Conservation (phyloP, 2,113 vertebrate genomes). For the Phalacrocorax pelagicus region DNA sequence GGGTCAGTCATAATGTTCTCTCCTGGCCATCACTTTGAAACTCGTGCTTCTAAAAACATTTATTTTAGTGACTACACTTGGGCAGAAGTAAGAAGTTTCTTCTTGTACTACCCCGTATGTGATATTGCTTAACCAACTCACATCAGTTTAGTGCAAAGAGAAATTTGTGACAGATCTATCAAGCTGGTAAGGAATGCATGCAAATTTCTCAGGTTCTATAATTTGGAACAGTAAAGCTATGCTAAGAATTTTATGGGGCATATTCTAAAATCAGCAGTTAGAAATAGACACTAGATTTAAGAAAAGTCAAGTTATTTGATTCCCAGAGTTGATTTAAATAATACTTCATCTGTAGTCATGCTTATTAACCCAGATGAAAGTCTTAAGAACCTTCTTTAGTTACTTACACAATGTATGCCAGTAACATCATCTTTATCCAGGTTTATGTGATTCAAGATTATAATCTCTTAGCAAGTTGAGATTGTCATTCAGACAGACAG, state of each 20-base stretch:
- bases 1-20: not conserved
- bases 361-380: not conserved
- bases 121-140: constrained; percentile 27
- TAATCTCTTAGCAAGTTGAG: not conserved
- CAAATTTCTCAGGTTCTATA: constrained; percentile 18
- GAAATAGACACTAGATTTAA: not conserved
- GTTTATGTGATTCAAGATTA: not conserved
- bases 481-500: not conserved
- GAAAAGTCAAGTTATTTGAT: not conserved
- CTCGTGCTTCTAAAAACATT: not conserved
- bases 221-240: not conserved
- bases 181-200: constrained; percentile 36
- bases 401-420: not conserved
- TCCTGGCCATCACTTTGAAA: not conserved
- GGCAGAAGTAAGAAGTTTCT: not conserved
- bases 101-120: not conserved
- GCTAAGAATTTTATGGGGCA: not conserved
- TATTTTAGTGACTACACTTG: not conserved
- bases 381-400: not conserved
- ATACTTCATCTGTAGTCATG: not conserved
- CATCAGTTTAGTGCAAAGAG: not conserved
- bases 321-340: not conserved
- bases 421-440: not conserved
- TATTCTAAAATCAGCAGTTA: not conserved
- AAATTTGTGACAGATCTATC: constrained; percentile 16